Base-by-base conservation (phyloP, 2,113 vertebrate genomes). In the Bos javanicus region DNA sequence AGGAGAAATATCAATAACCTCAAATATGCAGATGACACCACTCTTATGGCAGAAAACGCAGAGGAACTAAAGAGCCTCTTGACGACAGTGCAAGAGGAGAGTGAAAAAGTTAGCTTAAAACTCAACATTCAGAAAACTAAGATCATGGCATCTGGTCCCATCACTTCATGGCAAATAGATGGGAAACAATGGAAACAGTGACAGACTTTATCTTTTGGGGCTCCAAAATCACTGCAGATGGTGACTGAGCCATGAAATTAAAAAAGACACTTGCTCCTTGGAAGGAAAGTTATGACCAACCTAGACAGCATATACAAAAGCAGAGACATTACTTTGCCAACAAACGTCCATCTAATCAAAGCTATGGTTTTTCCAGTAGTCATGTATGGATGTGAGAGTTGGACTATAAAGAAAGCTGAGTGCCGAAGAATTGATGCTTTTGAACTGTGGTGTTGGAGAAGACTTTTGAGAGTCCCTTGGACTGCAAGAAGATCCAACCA, bases 361-460 rank as follows among this genome's bases (percentile, higher is more conserved):
- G 33, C 8, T 21, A 11, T n/a, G 33, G 7, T n/a, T 67, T n/a
- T n/a, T 10, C 33, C 16, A 67, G 33, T 10, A 10, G 62, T 67
- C 33, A n/a, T 5, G 33, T 67, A 67, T 67, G 64, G 33, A 36
- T 11, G 17, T 36, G 33, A 36, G 64, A 67, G 17, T 36, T 67
- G 64, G 8, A 36, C 33, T 36, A 21, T 67, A 21, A 67, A n/a
- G 8, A 67, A 36, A 36, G 33, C 8, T 67, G 33, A 67, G 64
- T 0, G 0, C 64, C 0, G 0, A 36, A 67, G 33, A 67, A 67
- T 36, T 67, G 64, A 67, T 67, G 64, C 64, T 21, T 67, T 67
- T 36, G 33, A 67, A 36, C 33, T 67, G 64, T 36, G 33, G 33
- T 67, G 64, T 9, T 36, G 1, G 7, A 10, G 33, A 67, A 67